These are phyloP conservation scores for Bujurquina vittata DNA, from an alignment of 2,113 vertebrate species.

Conservation along the genomic window DNA sequence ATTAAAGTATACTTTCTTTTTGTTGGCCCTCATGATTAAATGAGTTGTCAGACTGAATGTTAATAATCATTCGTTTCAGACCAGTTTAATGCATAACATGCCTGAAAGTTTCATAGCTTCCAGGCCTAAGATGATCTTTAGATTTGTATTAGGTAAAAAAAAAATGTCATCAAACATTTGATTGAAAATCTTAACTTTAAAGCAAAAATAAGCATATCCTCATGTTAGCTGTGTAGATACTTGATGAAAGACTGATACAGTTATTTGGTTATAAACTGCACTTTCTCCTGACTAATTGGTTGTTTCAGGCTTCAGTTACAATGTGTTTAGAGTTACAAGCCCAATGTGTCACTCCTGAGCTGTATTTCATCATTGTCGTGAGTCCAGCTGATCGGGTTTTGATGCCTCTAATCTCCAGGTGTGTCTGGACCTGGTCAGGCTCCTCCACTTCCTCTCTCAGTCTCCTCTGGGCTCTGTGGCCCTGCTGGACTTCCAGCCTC, in stretches of 20 bases:
- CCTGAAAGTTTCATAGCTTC: not conserved
- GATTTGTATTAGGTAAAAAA: not conserved
- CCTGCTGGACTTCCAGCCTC: conserved; percentile 92
- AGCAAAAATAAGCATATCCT: not conserved
- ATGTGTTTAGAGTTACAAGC: not conserved
- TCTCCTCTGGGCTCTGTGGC: conserved; percentile 90
- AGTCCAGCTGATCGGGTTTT: conserved; percentile 23
- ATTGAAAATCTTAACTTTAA: not conserved
- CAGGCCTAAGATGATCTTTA: not conserved
- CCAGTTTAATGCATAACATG: not conserved
- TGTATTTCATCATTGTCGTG: not conserved
- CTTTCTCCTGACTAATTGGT: not conserved
- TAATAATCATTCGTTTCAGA: not conserved
- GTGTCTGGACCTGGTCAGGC: conserved; percentile 87
- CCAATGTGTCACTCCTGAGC: not conserved
- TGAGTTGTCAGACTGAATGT: too few relatives aligned
- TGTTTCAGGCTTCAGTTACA: not conserved
- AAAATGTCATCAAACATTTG: not conserved
- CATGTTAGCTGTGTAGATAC: not conserved
- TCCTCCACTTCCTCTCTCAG: conserved; percentile 88
- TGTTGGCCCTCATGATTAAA: too few relatives aligned
- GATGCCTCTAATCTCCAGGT: conserved; percentile 76
- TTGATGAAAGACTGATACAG: not conserved
- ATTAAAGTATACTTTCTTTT: too few relatives aligned
- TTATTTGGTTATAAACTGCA: not conserved